Base-by-base conservation (phyloP, 2,113 vertebrate genomes). In the Poecile atricapillus region DNA sequence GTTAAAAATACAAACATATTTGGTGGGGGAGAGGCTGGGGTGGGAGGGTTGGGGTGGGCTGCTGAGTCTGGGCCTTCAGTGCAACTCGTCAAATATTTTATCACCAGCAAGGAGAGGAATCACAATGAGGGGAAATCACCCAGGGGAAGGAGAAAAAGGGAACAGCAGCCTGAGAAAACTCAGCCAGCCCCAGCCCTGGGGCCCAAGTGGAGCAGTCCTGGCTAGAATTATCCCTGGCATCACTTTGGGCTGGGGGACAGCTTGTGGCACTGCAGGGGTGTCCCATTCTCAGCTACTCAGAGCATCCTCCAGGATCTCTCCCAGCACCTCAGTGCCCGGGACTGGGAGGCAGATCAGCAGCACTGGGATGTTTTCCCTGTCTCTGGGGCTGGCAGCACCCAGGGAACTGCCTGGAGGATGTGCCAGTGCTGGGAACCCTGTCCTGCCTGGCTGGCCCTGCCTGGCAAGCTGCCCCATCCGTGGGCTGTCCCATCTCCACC, bases 1-100 rank as follows among this genome's bases (percentile, higher is more conserved):
- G 95, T 96, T 96, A 97, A 97, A 97, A 96, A 97, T 89, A 97
- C 94, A 97, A 97, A 96, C 94, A 96, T 90, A 88, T 95, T 95
- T 95, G 90, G 94, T 3, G 63, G 94, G 95, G 94, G 90, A 87
- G 93, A 87, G 78, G 15, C 65, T 52, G 88, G 88, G 87, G 50
- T 0, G 92, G 91, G 96, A 77, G 82, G 89, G 58, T 14, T 87
- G 89, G 74, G 65, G 78, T 22, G 82, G 82, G 87, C 64, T 95
- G 83, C 80, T 55, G 35, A 33, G 92, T n/a, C 83, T 85, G 92
- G 75, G 90, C 82, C 75, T n/a, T 90, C 64, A 81, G 84, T 37
- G 79, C 79, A 47, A 81, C 89, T 95, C 56, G 0, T 89, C 84
- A 77, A 91, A 85, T 9, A 2, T 62, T 94, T 96, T 95, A 90